Evolutionary conservation across 64 coral and sea anemone genomes (phyloP).

Genomic region (Pachyseris speciosa): DNA sequence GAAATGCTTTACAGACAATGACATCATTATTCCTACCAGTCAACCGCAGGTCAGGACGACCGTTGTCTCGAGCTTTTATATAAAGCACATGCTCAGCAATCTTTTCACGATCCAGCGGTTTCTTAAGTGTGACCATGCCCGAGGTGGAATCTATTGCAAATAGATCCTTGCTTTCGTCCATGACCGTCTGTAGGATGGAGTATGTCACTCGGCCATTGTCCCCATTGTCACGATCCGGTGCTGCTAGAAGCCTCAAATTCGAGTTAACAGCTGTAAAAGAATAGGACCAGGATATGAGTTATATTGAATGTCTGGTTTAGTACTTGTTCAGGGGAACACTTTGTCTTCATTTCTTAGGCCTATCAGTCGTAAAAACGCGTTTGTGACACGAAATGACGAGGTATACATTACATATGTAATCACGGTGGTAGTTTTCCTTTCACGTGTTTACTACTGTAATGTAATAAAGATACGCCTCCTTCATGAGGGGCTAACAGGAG

Average conservation of each 20-base stretch:
- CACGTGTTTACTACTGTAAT: no score
- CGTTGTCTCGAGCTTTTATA: slow-evolving; percentile 67
- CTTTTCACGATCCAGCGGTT: slow-evolving; percentile 63
- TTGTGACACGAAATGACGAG: no score
- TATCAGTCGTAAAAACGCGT: no score
- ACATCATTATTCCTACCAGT: slow-evolving; percentile 5
- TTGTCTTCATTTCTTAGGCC: no score
- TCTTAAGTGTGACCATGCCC: slow-evolving; percentile 68
- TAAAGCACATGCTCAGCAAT: slow-evolving; percentile 71
- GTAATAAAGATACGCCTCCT: no score
- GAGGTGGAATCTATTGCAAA: slow-evolving; percentile 62
- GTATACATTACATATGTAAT: no score
- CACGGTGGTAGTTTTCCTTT: no score
- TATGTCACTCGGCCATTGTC: slow-evolving; percentile 63
- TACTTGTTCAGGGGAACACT: no score
- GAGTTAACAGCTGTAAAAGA: neutral
- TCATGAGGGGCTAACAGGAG: no score
- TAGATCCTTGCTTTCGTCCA: slow-evolving; percentile 39
- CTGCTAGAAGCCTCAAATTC: slow-evolving; percentile 52
- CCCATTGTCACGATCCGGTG: slow-evolving; percentile 71
- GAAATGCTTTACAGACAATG: no score
- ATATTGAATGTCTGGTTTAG: no score
- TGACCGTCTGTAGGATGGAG: slow-evolving; percentile 66
- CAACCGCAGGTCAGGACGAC: slow-evolving; percentile 1
- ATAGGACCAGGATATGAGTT: neutral